Evolutionary conservation across 2,113 vertebrate genomes (phyloP).

Genomic region (Tyrannus savana): DNA sequence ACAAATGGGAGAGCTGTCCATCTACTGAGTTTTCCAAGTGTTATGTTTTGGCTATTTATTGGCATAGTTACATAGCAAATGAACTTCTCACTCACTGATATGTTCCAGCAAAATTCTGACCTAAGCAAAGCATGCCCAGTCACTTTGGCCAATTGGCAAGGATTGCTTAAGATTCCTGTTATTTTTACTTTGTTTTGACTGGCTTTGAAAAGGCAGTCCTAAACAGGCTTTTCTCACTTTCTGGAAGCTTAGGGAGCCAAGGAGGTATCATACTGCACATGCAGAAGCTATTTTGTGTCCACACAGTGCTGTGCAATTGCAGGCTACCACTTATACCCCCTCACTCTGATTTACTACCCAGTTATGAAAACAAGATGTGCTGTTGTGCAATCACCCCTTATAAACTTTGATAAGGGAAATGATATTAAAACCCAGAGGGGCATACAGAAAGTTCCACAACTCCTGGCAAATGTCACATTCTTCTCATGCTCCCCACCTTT

Average conservation of each 20-base stretch:
- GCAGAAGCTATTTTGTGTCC: neutral
- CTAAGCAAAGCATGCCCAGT: neutral
- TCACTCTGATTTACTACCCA: neutral
- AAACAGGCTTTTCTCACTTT: conserved; percentile 33
- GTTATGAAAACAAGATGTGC: neutral
- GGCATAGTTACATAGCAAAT: conserved; percentile 3
- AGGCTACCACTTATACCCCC: neutral
- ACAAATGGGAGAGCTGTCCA: neutral
- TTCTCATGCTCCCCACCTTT: neutral
- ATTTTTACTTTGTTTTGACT: conserved; percentile 63
- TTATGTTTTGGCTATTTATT: conserved; percentile 40
- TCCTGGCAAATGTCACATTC: neutral
- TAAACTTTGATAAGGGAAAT: neutral
- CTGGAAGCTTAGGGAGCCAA: neutral
- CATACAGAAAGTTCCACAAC: neutral
- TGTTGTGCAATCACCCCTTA: neutral
- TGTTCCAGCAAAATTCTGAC: conserved; percentile 29
- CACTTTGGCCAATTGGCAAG: conserved; percentile 24
- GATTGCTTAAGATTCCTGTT: conserved; percentile 7
- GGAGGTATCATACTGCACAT: neutral
- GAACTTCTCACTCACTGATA: neutral
- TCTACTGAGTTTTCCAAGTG: conserved; percentile 25
- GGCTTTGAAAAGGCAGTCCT: conserved; percentile 28
- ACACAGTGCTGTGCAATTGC: neutral
- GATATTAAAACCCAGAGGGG: neutral